Evolutionary conservation across 2,797 vertebrate genomes (phyloP).

Genomic region (Lemur catta): DNA sequence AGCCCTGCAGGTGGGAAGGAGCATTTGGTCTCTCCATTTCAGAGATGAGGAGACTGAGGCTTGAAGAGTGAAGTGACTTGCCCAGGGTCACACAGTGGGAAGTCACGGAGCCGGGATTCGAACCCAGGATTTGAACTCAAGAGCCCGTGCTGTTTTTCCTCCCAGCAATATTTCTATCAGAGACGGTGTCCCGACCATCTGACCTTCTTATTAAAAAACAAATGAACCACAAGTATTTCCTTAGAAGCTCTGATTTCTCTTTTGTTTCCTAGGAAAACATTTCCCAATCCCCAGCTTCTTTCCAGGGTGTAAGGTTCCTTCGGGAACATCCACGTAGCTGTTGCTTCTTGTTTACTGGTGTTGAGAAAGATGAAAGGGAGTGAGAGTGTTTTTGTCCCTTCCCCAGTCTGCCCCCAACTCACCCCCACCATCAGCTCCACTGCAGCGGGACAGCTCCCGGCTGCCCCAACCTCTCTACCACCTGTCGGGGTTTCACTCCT

Average conservation of each 20-base stretch:
- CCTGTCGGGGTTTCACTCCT: background rate
- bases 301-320: background rate
- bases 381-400: background rate
- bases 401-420: background rate
- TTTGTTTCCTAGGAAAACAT: background rate
- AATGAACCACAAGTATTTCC: background rate
- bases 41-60: background rate
- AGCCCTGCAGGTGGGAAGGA: background rate
- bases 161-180: background rate
- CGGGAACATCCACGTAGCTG: background rate
- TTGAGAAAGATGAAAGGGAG: background rate
- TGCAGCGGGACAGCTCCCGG: background rate
- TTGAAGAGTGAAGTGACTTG: fast-evolving
- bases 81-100: background rate
- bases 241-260: background rate
- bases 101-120: background rate
- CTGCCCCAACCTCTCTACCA: background rate
- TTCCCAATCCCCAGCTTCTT: background rate
- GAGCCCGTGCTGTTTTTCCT: background rate
- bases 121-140: background rate
- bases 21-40: background rate
- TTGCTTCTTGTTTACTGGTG: background rate
- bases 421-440: background rate
- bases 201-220: background rate
- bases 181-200: background rate